Evolutionary conservation across 2,113 vertebrate species (phyloP).

Genomic region (Rhynchomys soricoides): DNA sequence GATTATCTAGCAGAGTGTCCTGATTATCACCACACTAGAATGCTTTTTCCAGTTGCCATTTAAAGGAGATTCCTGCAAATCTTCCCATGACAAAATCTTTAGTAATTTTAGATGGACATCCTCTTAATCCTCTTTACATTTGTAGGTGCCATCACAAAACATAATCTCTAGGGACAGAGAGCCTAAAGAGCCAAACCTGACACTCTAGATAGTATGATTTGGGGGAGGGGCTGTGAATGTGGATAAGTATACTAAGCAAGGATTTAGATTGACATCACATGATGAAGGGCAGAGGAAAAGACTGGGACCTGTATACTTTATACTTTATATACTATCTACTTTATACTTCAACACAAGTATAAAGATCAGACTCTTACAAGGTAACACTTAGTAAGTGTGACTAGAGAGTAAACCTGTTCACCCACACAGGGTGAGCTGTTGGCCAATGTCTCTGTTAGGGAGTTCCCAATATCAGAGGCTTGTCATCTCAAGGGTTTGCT

Average conservation of each 20-base stretch:
- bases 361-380: neutral
- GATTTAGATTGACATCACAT: neutral
- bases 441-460: neutral
- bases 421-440: neutral
- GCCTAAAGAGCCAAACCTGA: neutral
- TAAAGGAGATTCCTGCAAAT: slow-evolving; percentile 31
- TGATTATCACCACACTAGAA: neutral
- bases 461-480: neutral
- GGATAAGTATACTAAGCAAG: neutral
- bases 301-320: neutral
- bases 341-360: neutral
- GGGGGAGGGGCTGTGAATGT: neutral
- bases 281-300: neutral
- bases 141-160: neutral
- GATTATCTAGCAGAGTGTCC: slow-evolving; percentile 18
- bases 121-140: neutral
- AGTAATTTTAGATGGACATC: neutral
- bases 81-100: neutral
- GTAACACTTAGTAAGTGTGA: neutral
- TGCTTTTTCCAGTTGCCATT: neutral
- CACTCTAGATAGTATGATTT: neutral
- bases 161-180: slow-evolving; percentile 1
- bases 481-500: neutral
- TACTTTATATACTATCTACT: no score
- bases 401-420: neutral